phyloP scores from a whole-genome alignment of 2,888 invertebrate genomes.

The Gerris lacustris region DNA sequence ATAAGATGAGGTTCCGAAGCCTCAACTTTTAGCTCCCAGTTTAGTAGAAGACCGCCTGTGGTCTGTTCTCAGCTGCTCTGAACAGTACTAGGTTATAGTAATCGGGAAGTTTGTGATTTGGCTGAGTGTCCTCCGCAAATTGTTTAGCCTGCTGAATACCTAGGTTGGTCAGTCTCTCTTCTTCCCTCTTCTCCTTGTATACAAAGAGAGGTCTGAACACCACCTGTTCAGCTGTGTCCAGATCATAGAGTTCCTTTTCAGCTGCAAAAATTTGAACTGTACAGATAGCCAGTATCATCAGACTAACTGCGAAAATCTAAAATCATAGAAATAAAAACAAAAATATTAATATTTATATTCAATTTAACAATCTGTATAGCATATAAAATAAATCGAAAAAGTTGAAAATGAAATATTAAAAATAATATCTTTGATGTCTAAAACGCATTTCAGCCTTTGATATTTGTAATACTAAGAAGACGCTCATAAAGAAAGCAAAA shows the following conservation, averaged over 20 bases:
- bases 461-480: too few relatives aligned
- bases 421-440: too few relatives aligned
- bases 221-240: conserved; percentile 12
- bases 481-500: too few relatives aligned
- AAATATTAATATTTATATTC: too few relatives aligned
- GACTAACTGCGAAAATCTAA: too few relatives aligned
- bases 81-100: neutral
- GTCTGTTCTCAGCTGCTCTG: neutral
- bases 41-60: neutral
- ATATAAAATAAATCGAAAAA: too few relatives aligned
- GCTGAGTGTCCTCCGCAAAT: neutral
- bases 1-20: neutral
- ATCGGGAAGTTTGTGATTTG: neutral
- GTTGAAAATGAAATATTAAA: too few relatives aligned
- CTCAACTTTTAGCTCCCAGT: neutral
- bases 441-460: too few relatives aligned
- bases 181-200: conserved; percentile 17
- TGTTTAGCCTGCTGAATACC: neutral
- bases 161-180: neutral
- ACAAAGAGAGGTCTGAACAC: conserved; percentile 19
- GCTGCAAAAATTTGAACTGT: neutral
- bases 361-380: too few relatives aligned
- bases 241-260: neutral
- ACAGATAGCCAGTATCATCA: too few relatives aligned
- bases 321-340: too few relatives aligned